phyloP scores from a whole-genome alignment of 2,113 vertebrate species.

The Rattus norvegicus region GRCr8 NC_086023.1:130169501-130170000 shows the following conservation, averaged over 20 bases:
- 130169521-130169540: conserved; percentile 64
- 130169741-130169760: too few relatives aligned
- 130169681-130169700: neutral
- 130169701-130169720: neutral
- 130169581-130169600: neutral
- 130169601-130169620: neutral
- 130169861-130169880: neutral
- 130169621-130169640: neutral
- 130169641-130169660: neutral
- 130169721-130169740: neutral
- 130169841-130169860: neutral
- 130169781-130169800: too few relatives aligned
- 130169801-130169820: too few relatives aligned
- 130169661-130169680: conserved; percentile 27
- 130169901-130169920: neutral
- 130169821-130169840: too few relatives aligned
- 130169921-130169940: neutral
- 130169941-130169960: neutral
- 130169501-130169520: conserved; percentile 39
- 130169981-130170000: neutral
- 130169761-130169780: too few relatives aligned
- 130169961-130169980: neutral
- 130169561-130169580: neutral
- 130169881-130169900: too few relatives aligned
- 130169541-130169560: neutral